phyloP scores from a whole-genome alignment of 2,888 invertebrate genomes.

The Latrodectus elegans region DNA sequence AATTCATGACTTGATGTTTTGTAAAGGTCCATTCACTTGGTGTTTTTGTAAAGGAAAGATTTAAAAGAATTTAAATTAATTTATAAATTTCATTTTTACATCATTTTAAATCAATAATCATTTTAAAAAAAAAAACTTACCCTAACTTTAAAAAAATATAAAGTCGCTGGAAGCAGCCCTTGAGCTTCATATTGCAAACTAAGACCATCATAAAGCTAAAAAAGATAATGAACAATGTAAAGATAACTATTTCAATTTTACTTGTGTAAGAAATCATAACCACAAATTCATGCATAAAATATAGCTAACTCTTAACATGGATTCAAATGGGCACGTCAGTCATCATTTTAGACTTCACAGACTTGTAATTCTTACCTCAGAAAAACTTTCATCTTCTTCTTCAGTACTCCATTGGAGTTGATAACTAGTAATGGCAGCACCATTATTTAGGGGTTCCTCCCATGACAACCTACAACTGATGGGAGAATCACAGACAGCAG shows the following conservation, averaged over 20 bases:
- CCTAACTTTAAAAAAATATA: slow-evolving; percentile 58
- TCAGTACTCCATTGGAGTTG: slow-evolving; percentile 82
- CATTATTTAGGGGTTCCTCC: slow-evolving; percentile 86
- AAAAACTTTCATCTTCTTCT: slow-evolving; percentile 67
- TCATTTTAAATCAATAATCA: background rate
- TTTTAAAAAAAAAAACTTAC: slow-evolving; percentile 23
- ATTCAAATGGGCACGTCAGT: too few species aligned
- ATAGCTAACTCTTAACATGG: too few species aligned
- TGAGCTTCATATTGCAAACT: slow-evolving; percentile 40
- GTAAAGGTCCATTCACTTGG: too few species aligned
- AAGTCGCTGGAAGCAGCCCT: slow-evolving; percentile 53
- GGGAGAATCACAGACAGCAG: slow-evolving; percentile 81
- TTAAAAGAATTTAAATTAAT: too few species aligned
- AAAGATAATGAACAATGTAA: background rate
- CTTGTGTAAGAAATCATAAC: background rate
- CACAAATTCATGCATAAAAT: background rate
- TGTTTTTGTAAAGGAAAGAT: too few species aligned
- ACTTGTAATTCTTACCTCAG: slow-evolving; percentile 41
- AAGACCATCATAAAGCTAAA: slow-evolving; percentile 62
- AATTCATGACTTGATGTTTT: too few species aligned
- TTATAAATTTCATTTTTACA: background rate
- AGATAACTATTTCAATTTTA: background rate
- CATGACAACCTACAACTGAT: slow-evolving; percentile 82
- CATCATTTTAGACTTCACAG: too few species aligned
- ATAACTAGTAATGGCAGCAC: slow-evolving; percentile 87